These are phyloP conservation scores for Galeopterus variegatus DNA, from an alignment of 2,113 vertebrate genomes.

Conservation along the genomic window DNA sequence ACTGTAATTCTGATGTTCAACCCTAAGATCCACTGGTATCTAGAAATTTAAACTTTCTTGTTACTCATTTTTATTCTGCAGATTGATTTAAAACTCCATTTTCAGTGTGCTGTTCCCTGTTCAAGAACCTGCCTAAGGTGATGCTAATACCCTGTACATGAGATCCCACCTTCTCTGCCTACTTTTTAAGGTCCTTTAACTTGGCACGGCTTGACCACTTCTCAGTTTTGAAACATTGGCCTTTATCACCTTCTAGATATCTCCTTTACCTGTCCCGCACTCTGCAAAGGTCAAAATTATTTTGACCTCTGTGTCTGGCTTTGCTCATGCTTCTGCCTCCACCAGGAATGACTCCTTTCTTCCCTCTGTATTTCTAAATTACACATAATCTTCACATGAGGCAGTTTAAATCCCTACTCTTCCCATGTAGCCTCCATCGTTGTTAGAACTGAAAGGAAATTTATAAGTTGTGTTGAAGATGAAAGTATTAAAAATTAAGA, in stretches of 20 bases:
- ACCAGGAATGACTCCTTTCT: not conserved
- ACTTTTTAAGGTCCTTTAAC: not conserved
- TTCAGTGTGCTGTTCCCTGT: not conserved
- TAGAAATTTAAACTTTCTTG: not conserved
- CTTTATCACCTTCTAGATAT: not conserved
- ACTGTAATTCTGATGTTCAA: not conserved
- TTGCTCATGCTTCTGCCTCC: not conserved
- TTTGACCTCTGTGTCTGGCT: constrained; percentile 40
- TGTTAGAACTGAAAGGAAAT: constrained; percentile 59
- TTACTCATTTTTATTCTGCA: not conserved
- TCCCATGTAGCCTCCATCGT: not conserved
- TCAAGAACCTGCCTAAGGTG: not conserved
- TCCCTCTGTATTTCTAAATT: constrained; percentile 2
- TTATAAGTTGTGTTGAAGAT: not conserved
- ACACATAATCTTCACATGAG: not conserved
- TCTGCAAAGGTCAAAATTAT: not conserved
- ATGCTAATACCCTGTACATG: not conserved
- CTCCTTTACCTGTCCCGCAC: not conserved
- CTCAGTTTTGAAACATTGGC: constrained; percentile 25
- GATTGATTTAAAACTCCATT: not conserved
- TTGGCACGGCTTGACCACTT: not conserved
- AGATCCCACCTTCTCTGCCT: not conserved
- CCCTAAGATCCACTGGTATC: not conserved
- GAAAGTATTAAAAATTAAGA: not conserved
- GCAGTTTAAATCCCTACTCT: not conserved